Conservation (phyloP, 2,113 vertebrate species). For the Donacobius atricapilla region DNA sequence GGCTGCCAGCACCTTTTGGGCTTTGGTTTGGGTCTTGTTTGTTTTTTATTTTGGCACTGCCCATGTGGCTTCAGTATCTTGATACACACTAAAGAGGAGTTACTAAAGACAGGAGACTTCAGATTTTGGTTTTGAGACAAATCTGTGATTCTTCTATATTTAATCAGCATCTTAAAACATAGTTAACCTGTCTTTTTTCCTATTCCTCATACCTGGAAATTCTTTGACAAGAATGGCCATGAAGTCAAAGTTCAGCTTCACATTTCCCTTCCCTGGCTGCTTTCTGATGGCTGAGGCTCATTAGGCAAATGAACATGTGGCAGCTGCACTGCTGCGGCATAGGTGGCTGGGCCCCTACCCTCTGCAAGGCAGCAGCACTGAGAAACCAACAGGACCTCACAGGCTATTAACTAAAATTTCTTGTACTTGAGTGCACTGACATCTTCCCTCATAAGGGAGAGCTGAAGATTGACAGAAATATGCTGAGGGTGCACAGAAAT, state of each 20-base stretch:
- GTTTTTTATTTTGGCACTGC: not conserved
- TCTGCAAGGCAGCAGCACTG: not conserved
- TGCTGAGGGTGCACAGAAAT: not conserved
- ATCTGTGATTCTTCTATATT: not conserved
- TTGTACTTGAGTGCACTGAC: not conserved
- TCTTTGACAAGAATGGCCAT: not conserved
- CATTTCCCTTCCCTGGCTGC: not conserved
- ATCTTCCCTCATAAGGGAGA: not conserved
- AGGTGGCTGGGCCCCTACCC: not conserved
- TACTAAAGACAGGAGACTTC: not conserved
- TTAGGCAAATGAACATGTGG: not conserved
- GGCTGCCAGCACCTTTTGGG: not conserved
- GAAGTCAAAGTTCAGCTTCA: not conserved
- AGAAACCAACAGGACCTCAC: not conserved
- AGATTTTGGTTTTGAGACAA: not conserved
- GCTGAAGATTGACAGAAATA: not conserved
- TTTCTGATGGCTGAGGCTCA: not conserved
- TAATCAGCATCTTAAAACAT: not conserved
- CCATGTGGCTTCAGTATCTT: not conserved
- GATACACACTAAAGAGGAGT: not conserved
- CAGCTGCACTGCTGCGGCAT: not conserved
- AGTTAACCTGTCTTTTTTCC: not conserved
- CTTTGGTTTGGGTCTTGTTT: not conserved
- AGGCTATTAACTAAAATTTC: not conserved
- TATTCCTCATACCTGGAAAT: not conserved